Base-by-base conservation (phyloP, 2,888 invertebrate species). In the Synergus itoensis region DNA sequence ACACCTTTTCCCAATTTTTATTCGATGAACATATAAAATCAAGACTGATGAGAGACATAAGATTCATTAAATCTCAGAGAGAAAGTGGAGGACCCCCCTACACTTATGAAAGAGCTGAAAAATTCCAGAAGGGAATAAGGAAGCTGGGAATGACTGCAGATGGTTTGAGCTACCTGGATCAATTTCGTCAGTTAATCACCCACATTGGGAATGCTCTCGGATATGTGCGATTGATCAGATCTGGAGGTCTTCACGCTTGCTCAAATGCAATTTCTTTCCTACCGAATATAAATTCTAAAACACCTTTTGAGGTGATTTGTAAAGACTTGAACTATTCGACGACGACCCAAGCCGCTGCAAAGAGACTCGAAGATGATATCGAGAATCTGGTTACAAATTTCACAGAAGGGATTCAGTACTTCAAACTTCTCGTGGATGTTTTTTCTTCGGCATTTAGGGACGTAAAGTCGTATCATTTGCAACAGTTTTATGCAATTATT, bases 1-100 rank as follows among this genome's bases (percentile, higher is more conserved):
- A 96, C 87, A 96, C 96, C 0, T 98, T 99, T 91, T 99, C 99
- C 0, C 99, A 99, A 92, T 99, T 99, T 91, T 95, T 99, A 92
- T 99, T 97, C 90, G 99, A 99, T 91, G 99, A 99, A 92, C 98
- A 98, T 89, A 98, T 99, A 76, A 99, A 99, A 92, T 98, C 99
- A 0, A 94, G 98, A 79, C 93, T 99, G 3, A 94, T 98, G 84
- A 98, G 98, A 92, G 99, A 99, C 91, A 93, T 97, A 16, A 80
- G 84, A 12, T 83, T 82, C 60, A 76, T 83, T 0, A 90, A 89
- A 60, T 79, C 84, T 0, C 92, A 92, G 77, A 94, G 95, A 82
- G 98, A 98, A 88, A 95, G 94, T 86, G 94, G 95, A 87, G 93
- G 92, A 81, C 95, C 95, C 85, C 96, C 95, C 91, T 97, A 96